These are phyloP conservation scores for Trachops cirrhosus DNA, from an alignment of 2,797 vertebrate genomes.

Conservation along the genomic window DNA sequence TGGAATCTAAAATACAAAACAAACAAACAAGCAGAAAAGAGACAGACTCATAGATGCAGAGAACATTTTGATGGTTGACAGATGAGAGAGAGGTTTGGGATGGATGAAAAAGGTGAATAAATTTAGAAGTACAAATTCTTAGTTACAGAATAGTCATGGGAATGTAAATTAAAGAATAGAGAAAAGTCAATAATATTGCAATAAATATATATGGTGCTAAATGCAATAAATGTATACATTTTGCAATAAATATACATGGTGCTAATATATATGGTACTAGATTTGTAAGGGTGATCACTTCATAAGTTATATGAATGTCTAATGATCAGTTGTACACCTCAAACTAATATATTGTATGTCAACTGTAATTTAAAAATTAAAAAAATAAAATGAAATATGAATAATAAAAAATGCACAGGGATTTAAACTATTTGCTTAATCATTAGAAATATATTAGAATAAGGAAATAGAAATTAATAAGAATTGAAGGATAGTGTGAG, in stretches of 20 bases:
- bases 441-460: not conserved
- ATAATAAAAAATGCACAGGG: not conserved
- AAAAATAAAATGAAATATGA: not conserved
- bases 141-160: not conserved
- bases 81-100: not conserved
- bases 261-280: not conserved
- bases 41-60: no score
- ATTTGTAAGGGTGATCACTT: not conserved
- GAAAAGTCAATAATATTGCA: not conserved
- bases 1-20: not conserved
- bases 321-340: not conserved
- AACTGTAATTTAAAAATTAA: not conserved
- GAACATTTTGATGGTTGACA: not conserved
- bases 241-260: not conserved
- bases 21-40: not conserved
- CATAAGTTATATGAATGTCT: not conserved
- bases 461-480: not conserved
- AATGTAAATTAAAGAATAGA: not conserved
- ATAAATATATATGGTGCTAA: not conserved
- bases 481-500: not conserved
- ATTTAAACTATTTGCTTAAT: not conserved
- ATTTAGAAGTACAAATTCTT: not conserved
- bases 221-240: not conserved
- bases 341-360: not conserved
- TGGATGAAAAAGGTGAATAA: not conserved